Evolutionary conservation across 1,140 invertebrate species (phyloP).

Genomic region (Macrocentrus cingulum): DNA sequence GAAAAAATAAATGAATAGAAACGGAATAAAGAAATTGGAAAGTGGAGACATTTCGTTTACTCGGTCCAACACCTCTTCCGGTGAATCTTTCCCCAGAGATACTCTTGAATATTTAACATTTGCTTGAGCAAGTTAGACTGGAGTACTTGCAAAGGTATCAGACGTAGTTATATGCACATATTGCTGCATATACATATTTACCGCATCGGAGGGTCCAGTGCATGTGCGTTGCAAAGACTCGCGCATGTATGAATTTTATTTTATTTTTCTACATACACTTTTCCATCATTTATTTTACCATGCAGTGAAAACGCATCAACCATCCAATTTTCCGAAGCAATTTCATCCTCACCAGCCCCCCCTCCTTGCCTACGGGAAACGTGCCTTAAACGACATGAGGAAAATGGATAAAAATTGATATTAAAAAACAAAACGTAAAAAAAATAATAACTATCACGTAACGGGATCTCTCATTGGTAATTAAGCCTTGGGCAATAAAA

Average conservation of each 20-base stretch:
- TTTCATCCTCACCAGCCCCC: too few species aligned
- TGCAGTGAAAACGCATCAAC: not conserved
- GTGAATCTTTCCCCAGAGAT: not conserved
- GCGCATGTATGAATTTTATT: slow-evolving; percentile 8
- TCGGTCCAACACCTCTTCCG: not conserved
- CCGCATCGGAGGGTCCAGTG: not conserved
- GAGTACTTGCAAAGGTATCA: slow-evolving; percentile 9
- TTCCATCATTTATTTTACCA: not conserved
- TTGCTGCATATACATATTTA: slow-evolving; percentile 6
- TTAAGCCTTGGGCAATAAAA: too few species aligned
- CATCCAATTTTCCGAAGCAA: slow-evolving; percentile 19
- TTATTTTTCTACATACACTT: slow-evolving; percentile 2
- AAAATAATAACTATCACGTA: too few species aligned
- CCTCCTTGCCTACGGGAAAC: not conserved
- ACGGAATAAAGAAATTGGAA: not conserved
- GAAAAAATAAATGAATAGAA: not conserved
- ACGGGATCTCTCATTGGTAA: too few species aligned
- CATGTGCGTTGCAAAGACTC: slow-evolving; percentile 1
- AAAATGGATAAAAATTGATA: not conserved
- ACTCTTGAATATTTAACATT: slow-evolving; percentile 30
- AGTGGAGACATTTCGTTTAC: slow-evolving; percentile 19
- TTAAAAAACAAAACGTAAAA: too few species aligned
- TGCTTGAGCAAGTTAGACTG: slow-evolving; percentile 15
- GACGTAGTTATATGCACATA: not conserved
- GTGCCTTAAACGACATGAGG: not conserved